Evolutionary conservation across 2,797 vertebrate genomes (phyloP).

Genomic region (Setipinna tenuifilis): DNA sequence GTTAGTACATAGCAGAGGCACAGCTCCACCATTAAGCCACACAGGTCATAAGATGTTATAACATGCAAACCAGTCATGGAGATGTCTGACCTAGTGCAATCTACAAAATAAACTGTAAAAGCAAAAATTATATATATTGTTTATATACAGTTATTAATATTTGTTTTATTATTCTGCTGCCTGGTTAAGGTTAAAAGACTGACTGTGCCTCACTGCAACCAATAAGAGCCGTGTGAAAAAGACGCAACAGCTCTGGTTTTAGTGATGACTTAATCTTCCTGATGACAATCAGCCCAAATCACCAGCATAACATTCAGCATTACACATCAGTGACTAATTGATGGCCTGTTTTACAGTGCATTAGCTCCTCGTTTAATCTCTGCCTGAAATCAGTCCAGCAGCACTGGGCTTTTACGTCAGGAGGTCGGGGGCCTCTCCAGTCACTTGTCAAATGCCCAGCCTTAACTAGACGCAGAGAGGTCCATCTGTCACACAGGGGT

Average conservation of each 20-base stretch:
- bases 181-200: no score
- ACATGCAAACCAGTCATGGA: not conserved
- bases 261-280: not conserved
- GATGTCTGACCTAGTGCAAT: not conserved
- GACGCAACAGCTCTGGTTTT: no score
- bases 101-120: not conserved
- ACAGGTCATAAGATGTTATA: not conserved
- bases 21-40: not conserved
- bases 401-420: constrained; percentile 10
- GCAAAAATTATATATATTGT: not conserved
- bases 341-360: constrained; percentile 22
- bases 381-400: constrained; percentile 26
- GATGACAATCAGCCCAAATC: constrained; percentile 9
- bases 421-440: constrained; percentile 25
- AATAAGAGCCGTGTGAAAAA: no score
- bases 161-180: no score
- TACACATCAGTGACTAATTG: constrained; percentile 19
- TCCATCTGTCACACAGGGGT: not conserved
- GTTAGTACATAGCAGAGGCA: no score
- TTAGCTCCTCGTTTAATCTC: constrained; percentile 30
- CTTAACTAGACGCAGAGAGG: constrained; percentile 5
- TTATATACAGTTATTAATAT: no score
- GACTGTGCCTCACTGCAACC: no score
- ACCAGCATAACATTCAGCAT: constrained; percentile 13
- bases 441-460: not conserved